phyloP scores from a whole-genome alignment of 2,797 vertebrate genomes.

The Micrastur ruficollis region DNA sequence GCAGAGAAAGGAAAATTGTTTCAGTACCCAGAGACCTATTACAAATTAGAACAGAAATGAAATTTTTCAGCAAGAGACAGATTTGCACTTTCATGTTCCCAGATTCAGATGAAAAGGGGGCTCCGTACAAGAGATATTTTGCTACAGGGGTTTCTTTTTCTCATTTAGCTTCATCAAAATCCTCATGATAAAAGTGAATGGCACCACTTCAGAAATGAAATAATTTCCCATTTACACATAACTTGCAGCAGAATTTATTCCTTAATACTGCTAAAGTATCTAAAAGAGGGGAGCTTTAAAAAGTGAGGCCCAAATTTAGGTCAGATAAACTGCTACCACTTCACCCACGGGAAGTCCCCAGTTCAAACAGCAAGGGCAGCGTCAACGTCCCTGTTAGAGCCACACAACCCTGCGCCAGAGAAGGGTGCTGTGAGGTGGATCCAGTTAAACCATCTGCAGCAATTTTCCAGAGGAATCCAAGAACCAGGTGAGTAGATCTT shows the following conservation, averaged over 20 bases:
- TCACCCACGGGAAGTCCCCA: background rate
- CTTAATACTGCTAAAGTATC: background rate
- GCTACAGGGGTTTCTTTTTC: constrained; percentile 35
- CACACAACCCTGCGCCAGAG: background rate
- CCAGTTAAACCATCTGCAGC: background rate
- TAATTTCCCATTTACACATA: background rate
- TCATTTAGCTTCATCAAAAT: constrained; percentile 17
- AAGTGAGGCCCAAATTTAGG: background rate
- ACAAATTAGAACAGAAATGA: constrained; percentile 43
- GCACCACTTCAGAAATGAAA: background rate
- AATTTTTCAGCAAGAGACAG: constrained; percentile 24
- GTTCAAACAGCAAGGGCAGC: background rate
- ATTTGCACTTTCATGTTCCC: constrained; percentile 1
- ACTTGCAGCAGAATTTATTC: background rate
- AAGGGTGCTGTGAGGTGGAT: background rate
- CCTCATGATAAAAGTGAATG: background rate
- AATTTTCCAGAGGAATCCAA: background rate
- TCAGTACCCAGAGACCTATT: background rate
- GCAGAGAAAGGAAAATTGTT: constrained; percentile 6
- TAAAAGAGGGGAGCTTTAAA: background rate
- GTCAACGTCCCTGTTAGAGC: background rate
- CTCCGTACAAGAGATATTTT: background rate
- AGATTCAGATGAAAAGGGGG: background rate
- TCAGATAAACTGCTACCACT: background rate
- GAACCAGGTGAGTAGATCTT: background rate